Evolutionary conservation across 2,888 invertebrate genomes (phyloP).

Genomic region (Heteromurus nitidus): DNA sequence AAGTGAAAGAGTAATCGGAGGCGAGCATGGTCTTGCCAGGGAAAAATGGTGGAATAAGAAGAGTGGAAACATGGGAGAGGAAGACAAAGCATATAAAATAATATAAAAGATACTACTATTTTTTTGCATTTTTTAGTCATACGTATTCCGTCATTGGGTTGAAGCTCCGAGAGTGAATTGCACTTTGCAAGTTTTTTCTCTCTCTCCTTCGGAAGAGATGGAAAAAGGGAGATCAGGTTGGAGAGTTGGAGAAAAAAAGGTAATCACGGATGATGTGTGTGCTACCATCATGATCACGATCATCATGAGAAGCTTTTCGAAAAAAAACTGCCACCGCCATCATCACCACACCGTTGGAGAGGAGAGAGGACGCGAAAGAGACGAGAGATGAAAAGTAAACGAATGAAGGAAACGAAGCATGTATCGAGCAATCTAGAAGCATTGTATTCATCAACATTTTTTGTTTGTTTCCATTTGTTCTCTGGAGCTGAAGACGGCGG

Average conservation of each 20-base stretch:
- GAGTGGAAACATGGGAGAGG: background rate
- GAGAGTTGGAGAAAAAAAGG: slow-evolving; percentile 33
- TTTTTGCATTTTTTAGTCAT: slow-evolving; percentile 18
- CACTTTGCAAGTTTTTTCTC: background rate
- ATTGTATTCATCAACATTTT: slow-evolving; percentile 10
- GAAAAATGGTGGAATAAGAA: slow-evolving; percentile 37
- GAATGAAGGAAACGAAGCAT: background rate
- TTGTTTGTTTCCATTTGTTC: slow-evolving; percentile 10
- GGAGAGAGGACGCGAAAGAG: background rate
- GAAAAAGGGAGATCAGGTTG: slow-evolving; percentile 15
- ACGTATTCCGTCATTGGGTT: no score
- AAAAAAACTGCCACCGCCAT: no score
- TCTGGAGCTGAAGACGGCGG: background rate
- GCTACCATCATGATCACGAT: slow-evolving; percentile 16
- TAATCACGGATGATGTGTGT: slow-evolving; percentile 41
- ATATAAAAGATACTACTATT: background rate
- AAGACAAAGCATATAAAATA: background rate
- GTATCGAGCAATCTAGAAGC: background rate
- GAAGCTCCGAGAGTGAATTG: background rate
- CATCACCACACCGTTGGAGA: background rate
- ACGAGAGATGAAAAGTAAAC: slow-evolving; percentile 5
- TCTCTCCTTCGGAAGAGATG: slow-evolving; percentile 11
- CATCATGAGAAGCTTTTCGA: no score
- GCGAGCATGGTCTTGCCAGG: slow-evolving; percentile 33
- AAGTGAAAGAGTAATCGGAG: slow-evolving; percentile 53